A percentile compares a stretch with the other conserved stretches of the same genome.
Conservation (phyloP, 1,140 invertebrate genomes). For the Anagrus nilaparvatae region DNA sequence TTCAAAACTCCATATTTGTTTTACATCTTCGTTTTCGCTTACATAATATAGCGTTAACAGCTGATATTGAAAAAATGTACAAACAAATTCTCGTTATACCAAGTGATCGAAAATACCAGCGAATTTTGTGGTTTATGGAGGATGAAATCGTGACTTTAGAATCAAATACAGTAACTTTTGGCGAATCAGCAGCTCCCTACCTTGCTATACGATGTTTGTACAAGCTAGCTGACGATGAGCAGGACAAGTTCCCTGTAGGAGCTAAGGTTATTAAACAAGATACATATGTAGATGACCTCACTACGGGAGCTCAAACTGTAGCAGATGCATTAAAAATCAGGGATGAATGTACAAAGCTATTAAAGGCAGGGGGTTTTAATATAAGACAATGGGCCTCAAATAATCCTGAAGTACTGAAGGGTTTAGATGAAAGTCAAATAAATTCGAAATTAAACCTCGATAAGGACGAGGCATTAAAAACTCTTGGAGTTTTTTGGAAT, state of each 20-base stretch:
- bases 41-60: constrained; percentile 22
- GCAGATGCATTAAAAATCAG: constrained; percentile 22
- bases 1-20: background rate
- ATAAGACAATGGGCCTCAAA: constrained; percentile 27
- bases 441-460: background rate
- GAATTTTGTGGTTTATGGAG: constrained; percentile 7
- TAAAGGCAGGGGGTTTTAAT: constrained; percentile 21
- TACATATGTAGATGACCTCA: constrained; percentile 37
- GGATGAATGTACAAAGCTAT: constrained; percentile 16
- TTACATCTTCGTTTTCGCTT: constrained; percentile 19
- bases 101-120: constrained; percentile 24
- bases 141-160: background rate
- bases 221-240: constrained; percentile 8
- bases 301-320: constrained; percentile 28
- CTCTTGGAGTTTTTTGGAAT: constrained; percentile 5
- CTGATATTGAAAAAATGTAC: constrained; percentile 37
- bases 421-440: background rate
- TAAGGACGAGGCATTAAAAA: constrained; percentile 1
- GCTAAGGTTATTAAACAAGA: constrained; percentile 21
- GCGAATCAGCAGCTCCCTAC: constrained; percentile 13
- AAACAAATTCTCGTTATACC: constrained; percentile 24
- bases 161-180: constrained; percentile 22
- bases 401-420: background rate
- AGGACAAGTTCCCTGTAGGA: constrained; percentile 15
- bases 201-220: constrained; percentile 6